Base-by-base conservation (phyloP, 2,113 vertebrate genomes). In the Papio anubis region DNA sequence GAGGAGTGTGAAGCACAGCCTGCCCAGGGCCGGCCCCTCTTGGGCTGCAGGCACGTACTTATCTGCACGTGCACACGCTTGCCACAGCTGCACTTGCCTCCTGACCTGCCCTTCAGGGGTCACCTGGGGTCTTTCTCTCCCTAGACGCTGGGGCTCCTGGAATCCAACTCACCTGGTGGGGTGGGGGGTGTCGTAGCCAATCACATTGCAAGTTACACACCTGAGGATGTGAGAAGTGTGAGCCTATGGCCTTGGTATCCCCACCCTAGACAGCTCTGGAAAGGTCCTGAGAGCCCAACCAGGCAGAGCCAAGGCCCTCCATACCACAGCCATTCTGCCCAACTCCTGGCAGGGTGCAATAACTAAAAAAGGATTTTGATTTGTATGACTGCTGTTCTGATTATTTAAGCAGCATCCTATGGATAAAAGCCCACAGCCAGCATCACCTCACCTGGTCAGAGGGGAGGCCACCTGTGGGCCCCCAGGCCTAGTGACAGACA, bases 1-100 rank as follows among this genome's bases (percentile, higher is more conserved):
- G 43, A 76, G 76, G 9, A 38, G 32, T 23, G 48, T 5, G 35
- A 80, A 80, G 78, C 48, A 52, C 45, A 21, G 32, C 48, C 48
- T 21, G 30, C 10, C 17, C 0, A 0, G 30, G 45, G 14, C 25
- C 1, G 2, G 40, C 12, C 25, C 13, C 40, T 14, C 5, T 25
- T 23, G 72, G 73, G 40, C 6, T 55, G 52, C 52, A 55, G 18
- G 70, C 38, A 12, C 20, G 6, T 6, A 10, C 70, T 23, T 16
- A 32, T 3, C 16, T 20, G 27, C 40, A 66, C 0, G 1, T 2
- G 32, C 40, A 1, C 43, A 48, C 0, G 8, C 43, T 48, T 32
- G 75, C 14, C 25, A 16, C 14, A 30, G 25, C 43, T n/a, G 21
- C 5, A 21, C 18, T 21, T 81, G 61, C 21, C 21, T 72, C 66